phyloP scores from a whole-genome alignment of 2,113 vertebrate species.

The Rhinoderma darwinii region DNA sequence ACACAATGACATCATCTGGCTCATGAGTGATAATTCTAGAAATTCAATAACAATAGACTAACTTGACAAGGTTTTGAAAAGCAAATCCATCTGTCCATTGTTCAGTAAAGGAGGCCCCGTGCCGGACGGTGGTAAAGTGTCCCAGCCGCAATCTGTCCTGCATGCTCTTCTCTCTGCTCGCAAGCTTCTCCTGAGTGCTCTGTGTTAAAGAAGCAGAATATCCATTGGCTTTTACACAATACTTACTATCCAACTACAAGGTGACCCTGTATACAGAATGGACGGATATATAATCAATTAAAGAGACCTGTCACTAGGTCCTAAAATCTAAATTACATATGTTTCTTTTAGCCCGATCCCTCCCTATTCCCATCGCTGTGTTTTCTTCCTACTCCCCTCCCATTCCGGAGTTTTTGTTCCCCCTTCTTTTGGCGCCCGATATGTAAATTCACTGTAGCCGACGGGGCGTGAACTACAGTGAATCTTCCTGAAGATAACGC shows the following conservation, averaged over 20 bases:
- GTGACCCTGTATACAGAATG: background rate
- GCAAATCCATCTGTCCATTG: conserved; percentile 99
- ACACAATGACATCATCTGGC: conserved; percentile 49
- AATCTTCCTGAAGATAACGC: too few species aligned
- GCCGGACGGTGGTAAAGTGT: conserved; percentile 98
- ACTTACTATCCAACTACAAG: background rate
- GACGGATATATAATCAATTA: background rate
- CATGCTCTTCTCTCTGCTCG: conserved; percentile 99
- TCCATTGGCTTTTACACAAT: background rate
- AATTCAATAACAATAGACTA: conserved; percentile 73
- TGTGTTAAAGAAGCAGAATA: conserved; percentile 64
- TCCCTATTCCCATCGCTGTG: too few species aligned
- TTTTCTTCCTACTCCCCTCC: too few species aligned
- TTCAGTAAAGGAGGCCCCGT: conserved; percentile 98
- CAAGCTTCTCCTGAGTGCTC: conserved; percentile 98
- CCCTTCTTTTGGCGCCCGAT: too few species aligned
- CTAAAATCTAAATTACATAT: too few species aligned
- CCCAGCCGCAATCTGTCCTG: conserved; percentile 97
- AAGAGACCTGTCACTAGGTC: too few species aligned
- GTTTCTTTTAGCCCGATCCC: too few species aligned
- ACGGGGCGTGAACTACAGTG: too few species aligned
- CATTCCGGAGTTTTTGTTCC: too few species aligned
- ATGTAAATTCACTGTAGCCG: too few species aligned
- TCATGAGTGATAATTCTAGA: conserved; percentile 22
- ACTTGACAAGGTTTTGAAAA: conserved; percentile 99